A percentile compares a stretch with the other conserved stretches of the same genome.
phyloP scores from a whole-genome alignment of 2,888 invertebrate species.

The Halictus ligatus region DNA sequence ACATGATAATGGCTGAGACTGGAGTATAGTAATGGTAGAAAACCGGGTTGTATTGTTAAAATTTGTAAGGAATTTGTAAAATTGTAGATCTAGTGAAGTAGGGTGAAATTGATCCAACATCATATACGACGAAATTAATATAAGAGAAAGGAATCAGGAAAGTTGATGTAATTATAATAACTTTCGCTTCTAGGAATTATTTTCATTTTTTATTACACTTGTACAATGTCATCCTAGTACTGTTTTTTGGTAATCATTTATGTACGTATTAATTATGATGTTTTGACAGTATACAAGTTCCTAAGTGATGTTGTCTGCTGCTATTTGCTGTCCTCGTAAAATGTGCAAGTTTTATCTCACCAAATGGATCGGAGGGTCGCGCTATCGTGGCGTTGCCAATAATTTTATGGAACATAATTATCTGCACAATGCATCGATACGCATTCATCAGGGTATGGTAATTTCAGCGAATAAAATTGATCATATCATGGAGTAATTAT shows the following conservation, averaged over 20 bases:
- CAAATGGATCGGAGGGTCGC: slow-evolving; percentile 17
- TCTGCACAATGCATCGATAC: slow-evolving; percentile 31
- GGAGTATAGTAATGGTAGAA: too few species aligned
- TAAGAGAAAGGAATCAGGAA: too few species aligned
- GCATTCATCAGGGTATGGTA: slow-evolving; percentile 25
- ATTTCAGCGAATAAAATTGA: slow-evolving; percentile 46
- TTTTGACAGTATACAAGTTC: background rate
- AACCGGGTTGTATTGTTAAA: too few species aligned
- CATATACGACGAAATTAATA: too few species aligned
- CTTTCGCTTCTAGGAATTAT: too few species aligned
- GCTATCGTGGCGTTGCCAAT: background rate
- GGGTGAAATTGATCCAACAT: too few species aligned
- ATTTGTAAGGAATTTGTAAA: too few species aligned
- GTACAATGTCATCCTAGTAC: too few species aligned
- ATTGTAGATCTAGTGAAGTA: too few species aligned
- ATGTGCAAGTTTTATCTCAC: background rate
- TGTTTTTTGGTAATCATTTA: background rate
- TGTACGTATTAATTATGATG: background rate
- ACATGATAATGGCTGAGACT: too few species aligned
- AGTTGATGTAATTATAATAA: too few species aligned
- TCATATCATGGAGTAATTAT: slow-evolving; percentile 46
- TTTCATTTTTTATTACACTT: too few species aligned
- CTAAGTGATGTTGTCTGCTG: background rate
- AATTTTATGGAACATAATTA: slow-evolving; percentile 36
- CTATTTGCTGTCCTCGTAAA: background rate